Conservation (phyloP, 2,888 invertebrate genomes). For the Zootermopsis nevadensis region DNA sequence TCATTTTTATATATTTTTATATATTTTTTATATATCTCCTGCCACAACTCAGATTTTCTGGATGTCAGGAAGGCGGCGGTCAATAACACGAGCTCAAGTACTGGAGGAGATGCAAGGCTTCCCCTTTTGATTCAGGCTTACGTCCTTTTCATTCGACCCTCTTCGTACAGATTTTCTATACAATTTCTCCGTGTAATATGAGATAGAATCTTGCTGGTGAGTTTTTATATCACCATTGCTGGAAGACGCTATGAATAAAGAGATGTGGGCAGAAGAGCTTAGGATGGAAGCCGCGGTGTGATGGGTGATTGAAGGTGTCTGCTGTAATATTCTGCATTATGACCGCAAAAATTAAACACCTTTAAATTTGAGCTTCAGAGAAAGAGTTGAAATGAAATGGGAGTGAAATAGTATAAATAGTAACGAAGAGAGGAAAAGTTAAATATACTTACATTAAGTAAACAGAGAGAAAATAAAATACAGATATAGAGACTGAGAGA, state of each 20-base stretch:
- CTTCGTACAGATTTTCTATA: conserved; percentile 16
- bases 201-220: conserved; percentile 29
- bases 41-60: too few relatives aligned
- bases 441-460: not conserved
- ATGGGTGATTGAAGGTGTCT: not conserved
- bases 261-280: not conserved
- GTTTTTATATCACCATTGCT: conserved; percentile 21
- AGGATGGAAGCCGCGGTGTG: not conserved
- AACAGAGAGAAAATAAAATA: not conserved
- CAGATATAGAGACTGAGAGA: not conserved
- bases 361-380: too few relatives aligned
- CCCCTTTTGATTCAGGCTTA: conserved; percentile 10
- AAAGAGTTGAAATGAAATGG: not conserved
- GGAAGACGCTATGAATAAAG: not conserved
- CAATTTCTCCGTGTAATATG: conserved; percentile 32
- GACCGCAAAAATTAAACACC: too few relatives aligned
- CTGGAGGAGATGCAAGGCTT: not conserved
- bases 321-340: not conserved
- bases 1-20: too few relatives aligned
- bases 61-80: not conserved
- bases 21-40: too few relatives aligned
- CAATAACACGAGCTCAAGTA: conserved; percentile 28
- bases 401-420: too few relatives aligned
- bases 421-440: not conserved
- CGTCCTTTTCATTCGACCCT: not conserved